phyloP scores from a whole-genome alignment of 1,140 invertebrate species.

The Zaprionus nigranus region DNA sequence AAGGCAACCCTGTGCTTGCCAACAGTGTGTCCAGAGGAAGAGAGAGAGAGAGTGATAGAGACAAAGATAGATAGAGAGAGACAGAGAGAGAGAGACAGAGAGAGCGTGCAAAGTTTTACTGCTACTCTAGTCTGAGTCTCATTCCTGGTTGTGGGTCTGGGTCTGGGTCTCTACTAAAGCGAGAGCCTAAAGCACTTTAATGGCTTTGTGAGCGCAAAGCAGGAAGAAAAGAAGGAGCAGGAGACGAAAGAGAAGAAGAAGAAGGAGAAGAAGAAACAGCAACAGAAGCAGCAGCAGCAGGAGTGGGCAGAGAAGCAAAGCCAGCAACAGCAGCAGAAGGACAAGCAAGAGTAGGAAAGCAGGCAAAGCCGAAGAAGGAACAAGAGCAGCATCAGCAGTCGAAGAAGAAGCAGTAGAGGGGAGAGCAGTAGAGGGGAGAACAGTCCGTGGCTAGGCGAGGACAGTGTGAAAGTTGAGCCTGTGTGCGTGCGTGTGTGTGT shows the following conservation, averaged over 20 bases:
- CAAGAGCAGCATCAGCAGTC: neutral
- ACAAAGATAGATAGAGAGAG: neutral
- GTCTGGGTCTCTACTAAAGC: neutral
- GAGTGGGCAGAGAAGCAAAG: too few relatives aligned
- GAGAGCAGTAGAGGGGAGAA: too few relatives aligned
- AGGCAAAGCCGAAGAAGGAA: neutral
- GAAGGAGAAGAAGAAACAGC: neutral
- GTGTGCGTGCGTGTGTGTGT: neutral
- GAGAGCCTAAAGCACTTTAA: constrained; percentile 36
- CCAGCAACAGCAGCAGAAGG: neutral
- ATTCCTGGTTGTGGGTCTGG: neutral
- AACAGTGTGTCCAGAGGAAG: neutral
- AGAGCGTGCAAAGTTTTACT: neutral
- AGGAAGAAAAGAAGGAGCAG: neutral
- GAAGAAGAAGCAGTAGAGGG: too few relatives aligned
- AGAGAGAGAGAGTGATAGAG: neutral
- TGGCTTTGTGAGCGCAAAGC: neutral
- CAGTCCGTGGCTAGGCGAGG: neutral
- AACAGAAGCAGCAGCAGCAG: neutral
- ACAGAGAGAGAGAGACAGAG: neutral
- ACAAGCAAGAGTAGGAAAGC: neutral
- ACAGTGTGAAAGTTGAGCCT: neutral
- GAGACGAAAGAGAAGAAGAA: neutral
- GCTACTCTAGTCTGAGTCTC: neutral
- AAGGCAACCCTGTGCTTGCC: neutral